Percentiles rank a stretch among this genome's conserved stretches.
These are phyloP conservation scores for Pseudolaguvia tuberculata DNA, from an alignment of 2,113 vertebrate species.

Conservation along the genomic window DNA sequence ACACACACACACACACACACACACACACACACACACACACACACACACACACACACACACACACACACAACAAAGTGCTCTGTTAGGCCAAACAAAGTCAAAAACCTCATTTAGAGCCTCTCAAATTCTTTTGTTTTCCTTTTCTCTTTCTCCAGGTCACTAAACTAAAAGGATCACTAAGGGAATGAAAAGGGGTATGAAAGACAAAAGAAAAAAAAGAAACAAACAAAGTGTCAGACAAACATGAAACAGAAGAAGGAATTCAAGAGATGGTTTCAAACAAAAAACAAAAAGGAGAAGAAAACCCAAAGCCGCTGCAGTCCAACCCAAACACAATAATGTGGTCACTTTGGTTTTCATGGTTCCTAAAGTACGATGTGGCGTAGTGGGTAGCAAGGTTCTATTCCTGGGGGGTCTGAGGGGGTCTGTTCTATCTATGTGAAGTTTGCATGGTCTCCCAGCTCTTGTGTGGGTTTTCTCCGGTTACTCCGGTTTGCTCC, in stretches of 20 bases:
- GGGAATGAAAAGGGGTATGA: conserved; percentile 31
- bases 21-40: conserved; percentile 21
- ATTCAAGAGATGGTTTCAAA: conserved; percentile 32
- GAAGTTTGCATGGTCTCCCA: too few species aligned
- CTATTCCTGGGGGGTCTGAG: too few species aligned
- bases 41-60: conserved; percentile 25
- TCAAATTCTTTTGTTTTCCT: conserved; percentile 48
- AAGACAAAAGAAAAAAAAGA: conserved; percentile 26
- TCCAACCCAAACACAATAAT: neutral
- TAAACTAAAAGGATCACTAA: conserved; percentile 41
- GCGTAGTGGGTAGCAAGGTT: neutral
- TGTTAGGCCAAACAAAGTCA: conserved; percentile 63
- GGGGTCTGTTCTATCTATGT: too few species aligned
- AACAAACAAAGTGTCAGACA: conserved; percentile 31
- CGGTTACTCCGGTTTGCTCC: too few species aligned
- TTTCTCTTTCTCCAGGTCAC: conserved; percentile 41
- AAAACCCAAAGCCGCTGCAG: neutral
- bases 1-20: too few species aligned
- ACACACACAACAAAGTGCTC: conserved; percentile 1
- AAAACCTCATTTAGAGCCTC: conserved; percentile 64
- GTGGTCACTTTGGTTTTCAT: neutral
- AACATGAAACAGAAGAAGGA: conserved; percentile 44
- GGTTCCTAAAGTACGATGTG: too few species aligned
- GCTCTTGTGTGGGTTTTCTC: too few species aligned
- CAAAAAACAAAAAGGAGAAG: neutral